Evolutionary conservation across 2,888 invertebrate genomes (phyloP), one percentile per base, ranked within the genome.

Genomic region (Synergus umbraculus): DNA sequence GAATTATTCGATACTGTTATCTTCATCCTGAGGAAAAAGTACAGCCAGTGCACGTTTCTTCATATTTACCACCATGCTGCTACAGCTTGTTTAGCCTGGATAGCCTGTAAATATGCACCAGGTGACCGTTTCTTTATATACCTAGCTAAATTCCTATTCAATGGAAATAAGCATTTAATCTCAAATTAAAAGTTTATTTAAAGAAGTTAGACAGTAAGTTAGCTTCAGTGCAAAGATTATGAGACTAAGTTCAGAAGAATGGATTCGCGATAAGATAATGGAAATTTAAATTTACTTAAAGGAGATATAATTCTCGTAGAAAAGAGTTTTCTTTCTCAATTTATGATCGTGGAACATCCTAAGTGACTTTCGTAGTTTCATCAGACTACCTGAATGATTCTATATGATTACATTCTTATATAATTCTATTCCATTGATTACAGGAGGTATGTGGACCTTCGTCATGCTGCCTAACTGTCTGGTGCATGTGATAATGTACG

Each of bases 401-500:
- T 29, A 29, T 29, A 29, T 29, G 29, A 29, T 29, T 22, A 22
- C 22, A 22, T 22, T 22, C 22, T 22, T 22, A 22, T 22, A 22
- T 22, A 22, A 22, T 22, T 1, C 22, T 22, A 22, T 22, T 65
- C 41, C 37, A 54, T 54, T 73, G 73, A 49, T 73, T 73, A 54
- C 15, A 73, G 96, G 96, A 87, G 95, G 94, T 22, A 94, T 95
- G 91, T 93, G 94, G 63, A 94, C 95, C 0, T 95, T 95, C 88
- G 93, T 95, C 0, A 93, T 95, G 0, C 93, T 95, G 91, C 88
- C 96, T 73, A 96, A 96, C 90, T 94, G 94, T 76, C 91, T 93
- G 0, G 94, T 96, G 2, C 96, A 96, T 87, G 93, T 96, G 4
- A 89, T 96, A n/a, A 96, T 96, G 96, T 96, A 96, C 89, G 93